Conservation (phyloP, 2,888 invertebrate species). For the Ectropis crepuscularia region DNA sequence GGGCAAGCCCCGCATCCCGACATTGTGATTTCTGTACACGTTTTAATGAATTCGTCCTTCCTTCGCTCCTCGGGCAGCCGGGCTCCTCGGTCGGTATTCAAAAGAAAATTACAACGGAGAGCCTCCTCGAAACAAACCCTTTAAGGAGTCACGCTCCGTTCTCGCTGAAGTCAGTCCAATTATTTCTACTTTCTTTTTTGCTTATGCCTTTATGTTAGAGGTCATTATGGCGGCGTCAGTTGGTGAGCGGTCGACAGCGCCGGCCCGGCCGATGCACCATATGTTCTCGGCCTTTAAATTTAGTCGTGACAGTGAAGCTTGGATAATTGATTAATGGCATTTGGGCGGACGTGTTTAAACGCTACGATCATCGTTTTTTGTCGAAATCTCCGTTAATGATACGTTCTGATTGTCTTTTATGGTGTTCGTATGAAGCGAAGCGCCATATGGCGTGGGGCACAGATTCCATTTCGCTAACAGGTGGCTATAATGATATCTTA, state of each 20-base stretch:
- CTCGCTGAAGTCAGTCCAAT: slow-evolving; percentile 78
- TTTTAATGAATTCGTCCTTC: slow-evolving; percentile 80
- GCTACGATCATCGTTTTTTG: slow-evolving; percentile 73
- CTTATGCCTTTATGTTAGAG: slow-evolving; percentile 68
- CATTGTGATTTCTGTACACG: slow-evolving; percentile 77
- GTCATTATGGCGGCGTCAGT: slow-evolving; percentile 79
- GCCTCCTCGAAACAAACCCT: slow-evolving; percentile 78
- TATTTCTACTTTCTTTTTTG: slow-evolving; percentile 73
- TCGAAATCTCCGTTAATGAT: slow-evolving; percentile 77
- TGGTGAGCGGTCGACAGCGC: slow-evolving; percentile 65
- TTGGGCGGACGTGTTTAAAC: slow-evolving; percentile 79
- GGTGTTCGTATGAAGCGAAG: slow-evolving; percentile 59
- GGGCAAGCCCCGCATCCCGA: slow-evolving; percentile 60
- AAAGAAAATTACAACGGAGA: slow-evolving; percentile 79
- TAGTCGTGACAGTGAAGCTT: slow-evolving; percentile 75
- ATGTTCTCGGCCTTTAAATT: slow-evolving; percentile 75
- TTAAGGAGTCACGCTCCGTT: slow-evolving; percentile 77
- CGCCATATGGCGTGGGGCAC: slow-evolving; percentile 74
- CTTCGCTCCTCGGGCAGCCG: slow-evolving; percentile 60
- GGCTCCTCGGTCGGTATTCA: slow-evolving; percentile 70
- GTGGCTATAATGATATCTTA: slow-evolving; percentile 49
- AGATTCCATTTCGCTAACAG: slow-evolving; percentile 69
- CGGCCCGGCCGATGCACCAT: slow-evolving; percentile 65
- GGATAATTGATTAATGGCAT: slow-evolving; percentile 80
- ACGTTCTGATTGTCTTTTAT: slow-evolving; percentile 76